Evolutionary conservation across 2,888 invertebrate genomes (phyloP).

Genomic region (Sceliomorpha sp.): DNA sequence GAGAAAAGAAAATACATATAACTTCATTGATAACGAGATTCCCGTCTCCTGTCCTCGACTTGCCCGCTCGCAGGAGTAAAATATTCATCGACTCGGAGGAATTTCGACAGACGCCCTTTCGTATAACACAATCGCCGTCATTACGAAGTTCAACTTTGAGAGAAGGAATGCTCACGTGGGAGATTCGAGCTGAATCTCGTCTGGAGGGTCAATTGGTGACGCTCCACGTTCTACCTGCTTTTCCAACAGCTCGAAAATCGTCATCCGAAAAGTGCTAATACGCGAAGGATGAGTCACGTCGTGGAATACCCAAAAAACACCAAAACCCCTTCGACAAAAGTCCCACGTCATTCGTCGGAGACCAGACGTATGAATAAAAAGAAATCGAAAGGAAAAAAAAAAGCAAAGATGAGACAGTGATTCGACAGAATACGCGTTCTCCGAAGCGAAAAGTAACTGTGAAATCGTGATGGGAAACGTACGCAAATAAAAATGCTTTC

Average conservation of each 20-base stretch:
- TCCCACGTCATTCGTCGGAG: constrained; percentile 33
- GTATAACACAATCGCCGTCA: constrained; percentile 55
- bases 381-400: constrained; percentile 25
- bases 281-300: constrained; percentile 51
- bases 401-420: constrained; percentile 33
- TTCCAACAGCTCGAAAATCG: constrained; percentile 41
- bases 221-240: constrained; percentile 58
- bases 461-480: constrained; percentile 26
- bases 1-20: too few relatives aligned
- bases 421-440: constrained; percentile 8
- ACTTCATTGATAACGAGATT: constrained; percentile 42
- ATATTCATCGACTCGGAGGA: constrained; percentile 59
- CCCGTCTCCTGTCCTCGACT: constrained; percentile 13
- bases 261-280: constrained; percentile 57
- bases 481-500: constrained; percentile 4
- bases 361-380: constrained; percentile 10
- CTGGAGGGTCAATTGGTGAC: constrained; percentile 56
- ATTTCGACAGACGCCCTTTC: constrained; percentile 49
- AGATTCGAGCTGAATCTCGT: constrained; percentile 43
- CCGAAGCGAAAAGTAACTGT: constrained; percentile 27
- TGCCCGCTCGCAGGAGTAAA: constrained; percentile 46
- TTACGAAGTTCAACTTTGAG: constrained; percentile 41
- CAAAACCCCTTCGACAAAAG: constrained; percentile 40
- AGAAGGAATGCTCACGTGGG: constrained; percentile 36
- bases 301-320: constrained; percentile 64